Conservation (phyloP, 1,140 invertebrate species). For the Drosophila orosa region DNA sequence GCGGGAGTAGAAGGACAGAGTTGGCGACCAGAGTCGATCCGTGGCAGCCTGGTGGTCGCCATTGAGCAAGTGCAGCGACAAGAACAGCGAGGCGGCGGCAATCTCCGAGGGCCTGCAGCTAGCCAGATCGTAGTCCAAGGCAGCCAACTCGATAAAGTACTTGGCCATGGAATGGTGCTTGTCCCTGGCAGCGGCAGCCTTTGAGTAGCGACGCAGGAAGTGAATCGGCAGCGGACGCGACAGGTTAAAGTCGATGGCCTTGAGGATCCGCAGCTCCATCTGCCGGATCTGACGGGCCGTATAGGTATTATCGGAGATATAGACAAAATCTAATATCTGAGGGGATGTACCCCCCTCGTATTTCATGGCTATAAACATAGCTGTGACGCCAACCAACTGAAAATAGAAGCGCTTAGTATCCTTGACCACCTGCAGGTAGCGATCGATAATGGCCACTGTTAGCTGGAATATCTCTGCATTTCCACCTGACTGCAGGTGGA, state of each 20-base stretch:
- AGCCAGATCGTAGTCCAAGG: constrained; percentile 93
- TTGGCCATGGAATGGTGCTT: constrained; percentile 94
- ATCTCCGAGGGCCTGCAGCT: constrained; percentile 91
- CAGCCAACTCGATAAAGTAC: constrained; percentile 94
- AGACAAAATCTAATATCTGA: constrained; percentile 98
- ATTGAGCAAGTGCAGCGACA: constrained; percentile 85
- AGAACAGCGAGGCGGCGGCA: constrained; percentile 85
- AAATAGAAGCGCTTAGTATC: constrained; percentile 87
- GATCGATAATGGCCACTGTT: constrained; percentile 94
- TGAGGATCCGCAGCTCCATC: constrained; percentile 94
- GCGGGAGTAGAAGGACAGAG: constrained; percentile 87
- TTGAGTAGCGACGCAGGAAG: constrained; percentile 91
- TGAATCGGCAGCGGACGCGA: constrained; percentile 94
- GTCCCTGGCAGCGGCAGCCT: constrained; percentile 87
- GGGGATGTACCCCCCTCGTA: too few relatives aligned
- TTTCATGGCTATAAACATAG: constrained; percentile 96
- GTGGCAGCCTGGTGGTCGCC: constrained; percentile 67
- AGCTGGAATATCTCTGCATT: constrained; percentile 95
- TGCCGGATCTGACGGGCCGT: constrained; percentile 91
- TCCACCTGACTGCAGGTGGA: constrained; percentile 94
- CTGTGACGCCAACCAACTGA: constrained; percentile 95
- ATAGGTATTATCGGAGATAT: constrained; percentile 95
- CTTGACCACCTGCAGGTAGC: constrained; percentile 92
- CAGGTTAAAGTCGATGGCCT: constrained; percentile 91
- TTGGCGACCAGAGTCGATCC: constrained; percentile 86